phyloP scores from a whole-genome alignment of 2,113 vertebrate species.

The Egretta garzetta region DNA sequence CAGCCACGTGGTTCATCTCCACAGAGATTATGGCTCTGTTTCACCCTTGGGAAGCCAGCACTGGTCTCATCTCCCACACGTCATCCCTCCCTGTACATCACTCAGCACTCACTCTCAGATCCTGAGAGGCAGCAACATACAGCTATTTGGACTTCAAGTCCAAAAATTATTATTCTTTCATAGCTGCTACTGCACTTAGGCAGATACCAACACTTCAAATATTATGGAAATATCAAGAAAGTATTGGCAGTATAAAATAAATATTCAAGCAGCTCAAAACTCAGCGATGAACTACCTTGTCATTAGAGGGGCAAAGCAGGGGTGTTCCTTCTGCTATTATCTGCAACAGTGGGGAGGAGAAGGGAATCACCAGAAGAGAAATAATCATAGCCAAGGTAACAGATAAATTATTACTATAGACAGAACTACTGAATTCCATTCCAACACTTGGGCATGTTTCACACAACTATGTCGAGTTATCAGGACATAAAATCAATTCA shows the following conservation, averaged over 20 bases:
- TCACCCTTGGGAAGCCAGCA: background rate
- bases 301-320: background rate
- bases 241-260: background rate
- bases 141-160: background rate
- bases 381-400: background rate
- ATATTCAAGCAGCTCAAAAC: background rate
- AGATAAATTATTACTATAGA: background rate
- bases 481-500: conserved; percentile 28
- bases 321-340: background rate
- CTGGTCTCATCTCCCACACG: background rate
- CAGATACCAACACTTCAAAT: background rate
- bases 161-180: background rate
- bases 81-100: background rate
- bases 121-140: background rate
- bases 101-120: background rate
- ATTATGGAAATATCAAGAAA: background rate
- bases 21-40: background rate
- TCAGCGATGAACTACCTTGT: background rate
- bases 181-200: background rate
- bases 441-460: conserved; percentile 10
- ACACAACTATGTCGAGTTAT: background rate
- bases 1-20: background rate
- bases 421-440: background rate
- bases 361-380: background rate
- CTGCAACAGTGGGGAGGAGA: background rate